Percentiles rank a stretch among this genome's conserved stretches.
Conservation (phyloP, 1,140 invertebrate genomes). For the Archivesica marissinica region DNA sequence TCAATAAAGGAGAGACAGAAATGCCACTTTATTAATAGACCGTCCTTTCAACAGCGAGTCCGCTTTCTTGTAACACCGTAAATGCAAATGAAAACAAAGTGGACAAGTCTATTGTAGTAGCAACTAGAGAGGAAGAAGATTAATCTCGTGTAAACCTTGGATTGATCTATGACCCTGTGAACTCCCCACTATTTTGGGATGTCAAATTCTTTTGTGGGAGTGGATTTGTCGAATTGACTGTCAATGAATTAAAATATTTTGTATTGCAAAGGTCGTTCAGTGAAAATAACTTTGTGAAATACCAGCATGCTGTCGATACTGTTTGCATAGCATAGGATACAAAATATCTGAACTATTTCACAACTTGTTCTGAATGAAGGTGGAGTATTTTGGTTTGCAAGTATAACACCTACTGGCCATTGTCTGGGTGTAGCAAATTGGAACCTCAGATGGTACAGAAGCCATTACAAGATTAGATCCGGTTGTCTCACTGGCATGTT, state of each 20-base stretch:
- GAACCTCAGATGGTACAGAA: too few relatives aligned
- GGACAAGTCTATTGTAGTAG: slow-evolving; percentile 3
- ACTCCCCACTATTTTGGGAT: slow-evolving; percentile 18
- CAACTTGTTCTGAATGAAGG: not conserved
- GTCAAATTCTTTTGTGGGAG: slow-evolving; percentile 33
- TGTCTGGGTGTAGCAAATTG: too few relatives aligned
- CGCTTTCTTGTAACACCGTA: slow-evolving; percentile 6
- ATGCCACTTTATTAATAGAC: slow-evolving; percentile 31
- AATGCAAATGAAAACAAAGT: slow-evolving; percentile 15
- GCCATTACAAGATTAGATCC: too few relatives aligned
- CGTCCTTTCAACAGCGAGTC: not conserved
- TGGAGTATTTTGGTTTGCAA: too few relatives aligned
- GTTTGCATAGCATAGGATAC: slow-evolving; percentile 2
- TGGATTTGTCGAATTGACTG: slow-evolving; percentile 37
- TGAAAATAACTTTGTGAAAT: slow-evolving; percentile 5
- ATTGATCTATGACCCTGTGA: slow-evolving; percentile 36
- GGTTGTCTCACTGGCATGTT: too few relatives aligned
- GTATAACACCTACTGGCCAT: too few relatives aligned
- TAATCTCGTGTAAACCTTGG: slow-evolving; percentile 3
- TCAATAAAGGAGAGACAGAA: too few relatives aligned
- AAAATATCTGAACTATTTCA: slow-evolving; percentile 23
- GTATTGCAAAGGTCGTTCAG: slow-evolving; percentile 24
- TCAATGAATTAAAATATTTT: slow-evolving; percentile 35
- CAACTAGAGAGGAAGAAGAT: not conserved
- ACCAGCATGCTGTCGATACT: not conserved